A percentile compares a stretch with the other conserved stretches of the same genome.
phyloP scores from a whole-genome alignment of 2,797 vertebrate species.

The Silurus aristotelis region DNA sequence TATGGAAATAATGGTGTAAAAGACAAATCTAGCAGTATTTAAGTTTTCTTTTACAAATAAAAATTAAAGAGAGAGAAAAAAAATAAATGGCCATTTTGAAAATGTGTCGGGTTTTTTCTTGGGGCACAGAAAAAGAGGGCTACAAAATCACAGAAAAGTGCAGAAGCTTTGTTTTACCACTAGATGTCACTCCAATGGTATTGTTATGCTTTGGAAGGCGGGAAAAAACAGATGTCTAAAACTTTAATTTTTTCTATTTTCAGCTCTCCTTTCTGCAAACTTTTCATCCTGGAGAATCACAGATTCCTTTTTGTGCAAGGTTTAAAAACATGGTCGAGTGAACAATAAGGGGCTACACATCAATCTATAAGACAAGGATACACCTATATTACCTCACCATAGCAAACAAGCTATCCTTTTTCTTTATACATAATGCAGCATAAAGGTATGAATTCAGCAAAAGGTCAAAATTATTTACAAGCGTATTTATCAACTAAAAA shows the following conservation, averaged over 20 bases:
- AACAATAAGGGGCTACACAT: background rate
- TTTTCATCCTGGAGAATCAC: no score
- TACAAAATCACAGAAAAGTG: background rate
- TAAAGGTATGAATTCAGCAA: background rate
- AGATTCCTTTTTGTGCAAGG: background rate
- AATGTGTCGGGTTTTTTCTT: slow-evolving; percentile 36
- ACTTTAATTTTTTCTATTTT: no score
- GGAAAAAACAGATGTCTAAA: background rate
- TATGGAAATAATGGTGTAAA: slow-evolving; percentile 87
- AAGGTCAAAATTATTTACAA: background rate
- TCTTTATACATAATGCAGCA: background rate
- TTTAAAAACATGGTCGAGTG: background rate
- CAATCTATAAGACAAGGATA: background rate
- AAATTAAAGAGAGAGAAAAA: slow-evolving; percentile 67
- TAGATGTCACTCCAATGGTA: slow-evolving; percentile 12
- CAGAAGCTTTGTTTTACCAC: background rate
- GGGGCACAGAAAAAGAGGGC: background rate
- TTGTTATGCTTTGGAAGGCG: background rate
- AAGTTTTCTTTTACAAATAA: slow-evolving; percentile 86
- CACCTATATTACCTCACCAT: background rate
- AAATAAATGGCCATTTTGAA: slow-evolving; percentile 80
- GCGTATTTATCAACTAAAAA: background rate
- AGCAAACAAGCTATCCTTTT: background rate
- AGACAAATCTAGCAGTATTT: slow-evolving; percentile 82
- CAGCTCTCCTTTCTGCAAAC: no score